Percentiles rank a stretch among this genome's conserved stretches.
phyloP scores from a whole-genome alignment of 2,888 invertebrate species.

The Neoitamus cyanurus region DNA sequence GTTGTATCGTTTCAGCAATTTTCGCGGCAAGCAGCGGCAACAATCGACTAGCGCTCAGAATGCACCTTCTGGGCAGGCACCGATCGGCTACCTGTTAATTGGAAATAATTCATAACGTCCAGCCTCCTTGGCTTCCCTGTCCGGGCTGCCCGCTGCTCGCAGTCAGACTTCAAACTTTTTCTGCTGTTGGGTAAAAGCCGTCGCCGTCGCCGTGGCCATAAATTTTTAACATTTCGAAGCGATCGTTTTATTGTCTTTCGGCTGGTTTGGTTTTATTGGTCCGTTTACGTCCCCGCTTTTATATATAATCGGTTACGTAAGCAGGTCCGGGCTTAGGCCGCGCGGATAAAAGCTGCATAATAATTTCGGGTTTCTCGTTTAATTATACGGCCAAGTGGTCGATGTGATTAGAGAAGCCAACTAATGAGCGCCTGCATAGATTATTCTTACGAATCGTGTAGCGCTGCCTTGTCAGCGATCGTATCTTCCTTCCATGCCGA shows the following conservation, averaged over 20 bases:
- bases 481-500: neutral
- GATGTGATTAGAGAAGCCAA: neutral
- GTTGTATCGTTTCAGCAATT: neutral
- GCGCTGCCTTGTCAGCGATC: neutral
- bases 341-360: neutral
- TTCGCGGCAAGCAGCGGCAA: neutral
- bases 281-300: neutral
- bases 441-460: neutral
- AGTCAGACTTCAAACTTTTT: neutral
- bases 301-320: conserved; percentile 14
- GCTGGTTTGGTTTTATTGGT: neutral
- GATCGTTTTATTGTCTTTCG: neutral
- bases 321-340: neutral
- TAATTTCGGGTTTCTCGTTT: conserved; percentile 1
- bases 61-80: neutral
- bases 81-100: neutral
- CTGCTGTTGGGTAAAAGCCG: neutral
- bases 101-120: neutral
- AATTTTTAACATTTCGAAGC: conserved; percentile 3
- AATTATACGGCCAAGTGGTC: neutral
- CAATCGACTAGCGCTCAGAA: neutral
- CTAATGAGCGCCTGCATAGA: conserved; percentile 2
- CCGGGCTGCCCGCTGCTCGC: neutral
- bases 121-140: neutral
- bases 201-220: neutral